Conservation (phyloP, 2,797 vertebrate species). For the Novumbra hubbsi region DNA sequence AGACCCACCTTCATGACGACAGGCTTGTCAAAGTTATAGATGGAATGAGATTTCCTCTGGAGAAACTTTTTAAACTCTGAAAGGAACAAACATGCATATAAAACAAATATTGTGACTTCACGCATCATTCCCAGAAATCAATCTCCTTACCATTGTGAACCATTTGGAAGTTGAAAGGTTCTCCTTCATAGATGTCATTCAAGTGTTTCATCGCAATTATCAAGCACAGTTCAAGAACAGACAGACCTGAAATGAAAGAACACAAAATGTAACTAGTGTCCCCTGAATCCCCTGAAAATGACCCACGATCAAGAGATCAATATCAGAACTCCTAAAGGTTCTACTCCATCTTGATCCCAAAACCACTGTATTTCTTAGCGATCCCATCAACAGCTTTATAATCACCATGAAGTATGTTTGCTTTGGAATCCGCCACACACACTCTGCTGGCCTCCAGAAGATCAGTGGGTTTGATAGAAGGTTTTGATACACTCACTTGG, state of each 20-base stretch:
- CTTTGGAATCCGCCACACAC: conserved; percentile 79
- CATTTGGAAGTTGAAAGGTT: conserved; percentile 98
- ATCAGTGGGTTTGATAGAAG: conserved; percentile 72
- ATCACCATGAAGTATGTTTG: conserved; percentile 91
- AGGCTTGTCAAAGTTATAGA: conserved; percentile 93
- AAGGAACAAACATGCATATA: background rate
- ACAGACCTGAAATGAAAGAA: conserved; percentile 79
- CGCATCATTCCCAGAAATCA: background rate
- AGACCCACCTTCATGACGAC: conserved; percentile 91
- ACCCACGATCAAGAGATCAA: background rate
- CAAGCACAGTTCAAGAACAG: conserved; percentile 92
- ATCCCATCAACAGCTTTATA: background rate
- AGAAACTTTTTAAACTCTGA: conserved; percentile 97
- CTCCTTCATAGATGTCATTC: conserved; percentile 90
- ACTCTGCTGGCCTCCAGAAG: conserved; percentile 82
- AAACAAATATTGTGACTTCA: background rate
- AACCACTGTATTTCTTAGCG: background rate
- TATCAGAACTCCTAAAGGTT: background rate
- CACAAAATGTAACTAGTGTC: background rate
- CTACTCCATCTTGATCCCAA: background rate
- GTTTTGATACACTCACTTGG: conserved; percentile 70
- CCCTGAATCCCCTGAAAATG: background rate
- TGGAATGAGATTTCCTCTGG: conserved; percentile 88
- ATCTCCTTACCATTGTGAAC: conserved; percentile 86
- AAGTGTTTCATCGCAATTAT: conserved; percentile 98